Base-by-base conservation (phyloP, 1,140 invertebrate genomes). In the Lucilia sericata region DNA sequence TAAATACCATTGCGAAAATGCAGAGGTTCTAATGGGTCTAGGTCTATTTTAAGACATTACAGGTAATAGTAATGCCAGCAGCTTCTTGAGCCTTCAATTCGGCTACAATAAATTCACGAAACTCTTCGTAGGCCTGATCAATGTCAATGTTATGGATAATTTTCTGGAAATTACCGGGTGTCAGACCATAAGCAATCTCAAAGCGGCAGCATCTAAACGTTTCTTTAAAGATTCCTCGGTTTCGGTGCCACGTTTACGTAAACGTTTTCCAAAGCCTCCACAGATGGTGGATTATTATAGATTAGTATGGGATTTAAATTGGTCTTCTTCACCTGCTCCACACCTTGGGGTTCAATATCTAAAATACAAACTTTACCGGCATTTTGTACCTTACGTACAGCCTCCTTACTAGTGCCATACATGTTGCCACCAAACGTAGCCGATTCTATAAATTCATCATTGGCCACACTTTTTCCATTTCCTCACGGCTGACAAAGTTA, bases 301-400 rank as follows among this genome's bases (percentile, higher is more conserved):
- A 99, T 94, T 86, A 96, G 95, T 84, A 96, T 91, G 2, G 98
- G 95, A 91, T 98, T 94, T 13, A 99, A 92, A 85, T 96, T 93
- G 51, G 95, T 96, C 30, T 94, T 92, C 88, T 97, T 98, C 3
- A 99, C 95, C 91, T 96, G 96, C 87, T 96, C 96, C 0, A 99
- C 98, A 49, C 99, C 99, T 93, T 99, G 96, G 42, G 98, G 95
- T 86, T 99, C 99, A 87, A 99, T 98, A 89, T 99, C 99, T 82
- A 99, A 91, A 49, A 99, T 95, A 90, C 98, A 99, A 19, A 99
- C 95, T 90, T 96, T 96, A 2, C 98, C 98, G 75, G 93, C 92
- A 14, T 93, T 92, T 83, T 94, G 93, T 0, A 99, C 96, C 86
- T 95, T 94, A 89, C 96, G 93, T 0, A 99, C 96, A 0, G 98